These are phyloP conservation scores for Python bivittatus DNA, from an alignment of 2,113 vertebrate species.

Conservation along the genomic window DNA sequence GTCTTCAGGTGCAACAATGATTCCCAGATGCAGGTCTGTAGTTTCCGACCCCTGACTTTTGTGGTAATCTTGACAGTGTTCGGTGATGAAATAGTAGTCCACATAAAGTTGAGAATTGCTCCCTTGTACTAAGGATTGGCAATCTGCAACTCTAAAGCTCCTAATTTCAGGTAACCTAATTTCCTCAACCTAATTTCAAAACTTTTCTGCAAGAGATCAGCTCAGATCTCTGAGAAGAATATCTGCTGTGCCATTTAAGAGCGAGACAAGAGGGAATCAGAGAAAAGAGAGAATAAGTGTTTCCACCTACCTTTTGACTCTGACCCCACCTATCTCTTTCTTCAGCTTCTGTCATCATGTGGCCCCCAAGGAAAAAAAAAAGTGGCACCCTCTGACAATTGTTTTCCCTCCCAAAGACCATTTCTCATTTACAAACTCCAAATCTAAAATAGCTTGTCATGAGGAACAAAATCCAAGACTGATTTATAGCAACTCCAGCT, in stretches of 20 bases:
- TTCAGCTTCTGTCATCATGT: not conserved
- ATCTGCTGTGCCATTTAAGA: not conserved
- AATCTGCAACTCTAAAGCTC: not conserved
- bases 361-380: not conserved
- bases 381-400: not conserved
- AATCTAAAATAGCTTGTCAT: not conserved
- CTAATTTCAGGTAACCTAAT: not conserved
- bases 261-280: not conserved
- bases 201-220: not conserved
- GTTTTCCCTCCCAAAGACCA: not conserved
- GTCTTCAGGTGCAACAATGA: not conserved
- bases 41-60: not conserved
- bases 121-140: not conserved
- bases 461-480: not conserved
- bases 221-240: not conserved
- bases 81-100: not conserved
- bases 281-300: not conserved
- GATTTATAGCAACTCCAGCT: not conserved
- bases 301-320: not conserved
- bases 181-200: not conserved
- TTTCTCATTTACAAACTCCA: not conserved
- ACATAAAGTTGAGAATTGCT: not conserved
- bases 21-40: not conserved
- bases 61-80: not conserved
- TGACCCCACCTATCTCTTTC: not conserved